Evolutionary conservation across 2,113 vertebrate species (phyloP).

Genomic region (Archocentrus centrarchus): DNA sequence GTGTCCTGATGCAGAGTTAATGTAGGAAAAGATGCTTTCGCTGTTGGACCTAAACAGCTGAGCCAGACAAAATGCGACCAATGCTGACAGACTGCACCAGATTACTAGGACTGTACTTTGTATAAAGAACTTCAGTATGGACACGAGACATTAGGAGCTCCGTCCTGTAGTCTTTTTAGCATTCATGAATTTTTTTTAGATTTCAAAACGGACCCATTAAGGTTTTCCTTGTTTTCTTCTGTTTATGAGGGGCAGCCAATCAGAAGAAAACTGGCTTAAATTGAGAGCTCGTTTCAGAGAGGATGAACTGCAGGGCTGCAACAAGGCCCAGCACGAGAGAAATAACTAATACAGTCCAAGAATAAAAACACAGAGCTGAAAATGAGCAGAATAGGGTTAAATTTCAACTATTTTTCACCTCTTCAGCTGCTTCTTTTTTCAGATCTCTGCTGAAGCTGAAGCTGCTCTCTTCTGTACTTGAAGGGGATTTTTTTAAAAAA

Average conservation of each 20-base stretch:
- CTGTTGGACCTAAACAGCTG: slow-evolving; percentile 5
- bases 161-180: neutral
- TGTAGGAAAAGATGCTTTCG: neutral
- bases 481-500: too few species aligned
- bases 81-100: neutral
- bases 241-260: neutral
- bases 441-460: neutral
- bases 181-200: neutral
- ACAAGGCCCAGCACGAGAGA: neutral
- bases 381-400: neutral
- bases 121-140: neutral
- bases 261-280: neutral
- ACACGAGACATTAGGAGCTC: neutral
- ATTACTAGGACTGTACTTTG: neutral
- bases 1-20: neutral
- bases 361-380: too few species aligned
- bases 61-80: slow-evolving; percentile 1
- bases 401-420: neutral
- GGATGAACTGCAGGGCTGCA: neutral
- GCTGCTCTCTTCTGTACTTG: rapidly evolving
- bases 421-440: neutral
- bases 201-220: neutral
- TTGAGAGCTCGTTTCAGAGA: neutral
- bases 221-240: neutral
- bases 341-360: neutral